phyloP scores from a whole-genome alignment of 2,797 vertebrate genomes.

The Ceryle rudis region DNA sequence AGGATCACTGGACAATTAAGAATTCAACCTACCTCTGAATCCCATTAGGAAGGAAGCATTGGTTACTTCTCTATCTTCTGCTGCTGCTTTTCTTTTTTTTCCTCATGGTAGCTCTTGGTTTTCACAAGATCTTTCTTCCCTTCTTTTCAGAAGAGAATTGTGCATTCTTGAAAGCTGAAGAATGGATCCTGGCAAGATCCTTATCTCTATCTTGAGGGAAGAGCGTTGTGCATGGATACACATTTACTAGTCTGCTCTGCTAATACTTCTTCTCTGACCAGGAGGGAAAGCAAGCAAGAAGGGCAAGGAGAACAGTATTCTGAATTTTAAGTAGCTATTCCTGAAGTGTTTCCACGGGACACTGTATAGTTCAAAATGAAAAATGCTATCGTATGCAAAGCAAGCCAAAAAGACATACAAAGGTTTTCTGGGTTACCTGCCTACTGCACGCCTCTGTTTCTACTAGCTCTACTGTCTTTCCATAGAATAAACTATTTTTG shows the following conservation, averaged over 20 bases:
- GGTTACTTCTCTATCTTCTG: neutral
- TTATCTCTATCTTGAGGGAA: neutral
- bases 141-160: conserved; percentile 19
- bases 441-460: neutral
- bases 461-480: neutral
- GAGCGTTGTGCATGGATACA: neutral
- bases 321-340: neutral
- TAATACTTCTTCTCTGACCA: neutral
- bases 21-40: conserved; percentile 57
- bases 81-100: conserved; percentile 2
- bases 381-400: neutral
- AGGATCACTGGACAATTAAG: conserved; percentile 51
- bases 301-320: neutral
- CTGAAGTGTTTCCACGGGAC: neutral
- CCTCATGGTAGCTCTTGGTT: conserved; percentile 22
- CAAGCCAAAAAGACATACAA: neutral
- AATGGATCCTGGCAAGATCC: conserved; percentile 10
- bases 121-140: neutral
- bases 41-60: conserved; percentile 3
- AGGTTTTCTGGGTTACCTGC: neutral
- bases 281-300: neutral
- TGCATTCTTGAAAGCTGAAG: conserved; percentile 36
- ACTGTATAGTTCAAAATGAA: neutral
- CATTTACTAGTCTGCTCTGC: neutral
- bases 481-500: neutral